phyloP scores from a whole-genome alignment of 2,888 invertebrate genomes.

The Metellina segmentata region DNA sequence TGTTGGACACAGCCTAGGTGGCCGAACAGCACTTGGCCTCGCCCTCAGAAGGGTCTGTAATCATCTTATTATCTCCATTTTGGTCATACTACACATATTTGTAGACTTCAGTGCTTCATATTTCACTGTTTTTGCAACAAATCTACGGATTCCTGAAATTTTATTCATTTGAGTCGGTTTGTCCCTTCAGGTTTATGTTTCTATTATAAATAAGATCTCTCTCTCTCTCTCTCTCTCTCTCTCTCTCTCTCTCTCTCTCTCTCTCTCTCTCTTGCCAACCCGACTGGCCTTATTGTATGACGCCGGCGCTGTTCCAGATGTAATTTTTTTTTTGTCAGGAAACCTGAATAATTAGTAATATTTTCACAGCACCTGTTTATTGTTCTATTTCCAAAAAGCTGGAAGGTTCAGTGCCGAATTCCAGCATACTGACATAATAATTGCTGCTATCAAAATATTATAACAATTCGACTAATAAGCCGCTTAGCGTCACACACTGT shows the following conservation, averaged over 20 bases:
- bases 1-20: slow-evolving; percentile 56
- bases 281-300: background rate
- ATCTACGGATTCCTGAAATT: background rate
- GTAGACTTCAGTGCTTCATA: background rate
- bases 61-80: background rate
- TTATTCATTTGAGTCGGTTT: background rate
- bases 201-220: too few relatives aligned
- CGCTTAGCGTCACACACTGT: too few relatives aligned
- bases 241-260: too few relatives aligned
- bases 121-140: background rate
- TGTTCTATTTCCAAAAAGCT: background rate
- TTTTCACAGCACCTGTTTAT: background rate
- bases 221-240: too few relatives aligned
- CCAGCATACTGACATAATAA: too few relatives aligned
- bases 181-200: too few relatives aligned
- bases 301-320: background rate
- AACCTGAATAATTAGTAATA: background rate
- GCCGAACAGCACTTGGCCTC: slow-evolving; percentile 6
- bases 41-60: slow-evolving; percentile 20
- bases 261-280: too few relatives aligned
- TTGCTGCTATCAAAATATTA: too few relatives aligned
- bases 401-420: too few relatives aligned
- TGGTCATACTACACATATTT: background rate
- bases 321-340: background rate
- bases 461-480: too few relatives aligned